These are phyloP conservation scores for Cynocephalus volans DNA, from an alignment of 2,113 vertebrate species.

Conservation along the genomic window DNA sequence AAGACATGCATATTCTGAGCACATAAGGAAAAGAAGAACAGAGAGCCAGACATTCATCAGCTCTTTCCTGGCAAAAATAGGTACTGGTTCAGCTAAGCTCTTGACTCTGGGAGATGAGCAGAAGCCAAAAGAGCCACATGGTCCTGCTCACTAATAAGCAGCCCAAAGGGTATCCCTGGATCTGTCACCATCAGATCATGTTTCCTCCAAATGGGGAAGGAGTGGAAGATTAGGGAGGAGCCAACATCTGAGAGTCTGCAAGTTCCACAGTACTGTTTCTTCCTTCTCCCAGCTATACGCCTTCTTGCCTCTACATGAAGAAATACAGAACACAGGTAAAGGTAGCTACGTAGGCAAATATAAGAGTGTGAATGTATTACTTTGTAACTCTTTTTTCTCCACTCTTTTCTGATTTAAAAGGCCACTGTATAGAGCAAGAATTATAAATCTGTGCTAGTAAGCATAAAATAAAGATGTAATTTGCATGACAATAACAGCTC, in stretches of 20 bases:
- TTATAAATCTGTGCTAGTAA: background rate
- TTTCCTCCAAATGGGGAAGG: background rate
- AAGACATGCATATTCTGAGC: accelerated
- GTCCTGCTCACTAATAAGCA: accelerated
- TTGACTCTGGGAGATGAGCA: background rate
- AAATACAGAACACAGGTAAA: too few relatives aligned
- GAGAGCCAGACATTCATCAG: accelerated
- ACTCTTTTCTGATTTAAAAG: background rate
- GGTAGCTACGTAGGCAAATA: background rate
- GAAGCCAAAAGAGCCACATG: accelerated
- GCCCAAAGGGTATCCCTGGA: background rate
- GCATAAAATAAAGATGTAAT: background rate
- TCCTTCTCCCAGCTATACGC: background rate
- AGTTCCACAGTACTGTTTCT: background rate
- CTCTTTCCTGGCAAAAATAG: background rate
- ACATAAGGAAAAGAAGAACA: background rate
- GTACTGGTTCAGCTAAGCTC: background rate
- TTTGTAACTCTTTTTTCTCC: too few relatives aligned
- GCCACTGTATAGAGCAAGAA: background rate
- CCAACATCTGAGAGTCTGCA: too few relatives aligned
- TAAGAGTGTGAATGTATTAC: background rate
- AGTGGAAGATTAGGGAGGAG: background rate
- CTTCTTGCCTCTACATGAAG: background rate
- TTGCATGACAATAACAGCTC: too few relatives aligned
- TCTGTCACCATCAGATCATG: background rate